Percentiles rank a stretch among this genome's conserved stretches.
These are phyloP conservation scores for Unio delphinus DNA, from an alignment of 2,888 invertebrate species.

Conservation along the genomic window DNA sequence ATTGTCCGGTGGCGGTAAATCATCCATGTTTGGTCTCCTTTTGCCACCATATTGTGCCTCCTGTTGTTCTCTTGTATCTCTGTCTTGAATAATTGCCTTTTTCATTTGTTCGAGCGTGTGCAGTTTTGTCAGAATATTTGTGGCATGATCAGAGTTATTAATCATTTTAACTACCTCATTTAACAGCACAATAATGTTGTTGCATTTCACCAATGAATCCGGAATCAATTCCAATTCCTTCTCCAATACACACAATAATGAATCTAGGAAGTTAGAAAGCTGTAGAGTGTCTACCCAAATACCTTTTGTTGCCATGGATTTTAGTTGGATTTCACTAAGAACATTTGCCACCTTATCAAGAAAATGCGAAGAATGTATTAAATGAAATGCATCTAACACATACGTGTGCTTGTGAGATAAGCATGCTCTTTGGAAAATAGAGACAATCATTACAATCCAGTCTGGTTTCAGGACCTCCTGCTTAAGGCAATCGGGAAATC, in stretches of 20 bases:
- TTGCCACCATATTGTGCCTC: too few relatives aligned
- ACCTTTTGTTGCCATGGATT: conserved; percentile 1
- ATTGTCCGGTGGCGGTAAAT: conserved; percentile 24
- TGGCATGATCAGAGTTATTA: conserved; percentile 3
- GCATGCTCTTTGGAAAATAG: conserved; percentile 20
- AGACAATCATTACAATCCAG: conserved; percentile 16
- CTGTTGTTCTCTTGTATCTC: too few relatives aligned
- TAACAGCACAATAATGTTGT: conserved; percentile 1
- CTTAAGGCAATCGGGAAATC: conserved; percentile 23
- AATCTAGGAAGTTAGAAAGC: neutral
- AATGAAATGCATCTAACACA: conserved; percentile 16
- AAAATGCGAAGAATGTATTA: conserved; percentile 18
- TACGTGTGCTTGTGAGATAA: conserved; percentile 8
- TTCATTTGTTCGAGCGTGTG: conserved; percentile 1
- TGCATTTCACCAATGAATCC: conserved; percentile 12
- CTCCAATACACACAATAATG: conserved; percentile 8
- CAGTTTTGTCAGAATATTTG: neutral
- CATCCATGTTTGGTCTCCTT: too few relatives aligned
- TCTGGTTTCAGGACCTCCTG: conserved; percentile 9
- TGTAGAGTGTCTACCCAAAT: conserved; percentile 1
- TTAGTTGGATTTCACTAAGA: conserved; percentile 16
- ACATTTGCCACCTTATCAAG: conserved; percentile 10
- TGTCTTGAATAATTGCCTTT: conserved; percentile 4
- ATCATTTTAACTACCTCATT: conserved; percentile 5
- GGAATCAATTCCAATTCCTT: conserved; percentile 10